A percentile compares a stretch with the other conserved stretches of the same genome.
These are phyloP conservation scores for Bovichtus diacanthus DNA, from an alignment of 2,797 vertebrate genomes.

Conservation along the genomic window DNA sequence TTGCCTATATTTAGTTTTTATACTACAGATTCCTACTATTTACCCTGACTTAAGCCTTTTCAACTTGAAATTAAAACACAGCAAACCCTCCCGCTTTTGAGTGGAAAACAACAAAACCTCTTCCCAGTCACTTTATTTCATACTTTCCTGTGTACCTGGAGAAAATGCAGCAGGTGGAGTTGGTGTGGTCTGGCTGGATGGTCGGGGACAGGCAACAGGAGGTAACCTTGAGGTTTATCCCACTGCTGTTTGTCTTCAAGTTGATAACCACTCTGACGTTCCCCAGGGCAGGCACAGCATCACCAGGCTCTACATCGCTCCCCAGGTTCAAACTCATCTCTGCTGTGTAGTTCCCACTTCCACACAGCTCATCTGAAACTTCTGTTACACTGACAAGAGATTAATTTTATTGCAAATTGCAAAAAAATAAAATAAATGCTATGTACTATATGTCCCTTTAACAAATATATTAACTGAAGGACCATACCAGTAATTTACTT, in stretches of 20 bases:
- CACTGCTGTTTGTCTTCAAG: constrained; percentile 83
- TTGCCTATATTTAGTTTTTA: not conserved
- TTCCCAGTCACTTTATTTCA: constrained; percentile 1
- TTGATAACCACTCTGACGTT: constrained; percentile 77
- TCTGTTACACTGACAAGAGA: constrained; percentile 72
- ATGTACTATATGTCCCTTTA: not conserved
- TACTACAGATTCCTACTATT: not conserved
- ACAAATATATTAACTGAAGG: not conserved
- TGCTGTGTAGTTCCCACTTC: constrained; percentile 83
- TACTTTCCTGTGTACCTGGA: constrained; percentile 71
- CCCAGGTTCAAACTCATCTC: constrained; percentile 81
- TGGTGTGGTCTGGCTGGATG: constrained; percentile 46
- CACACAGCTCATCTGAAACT: constrained; percentile 82
- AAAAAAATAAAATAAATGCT: not conserved
- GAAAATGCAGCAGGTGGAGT: constrained; percentile 81
- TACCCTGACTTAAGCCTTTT: not conserved
- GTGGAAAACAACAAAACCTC: not conserved
- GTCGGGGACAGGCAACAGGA: constrained; percentile 84
- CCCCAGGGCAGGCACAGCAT: constrained; percentile 62
- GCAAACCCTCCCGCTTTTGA: not conserved
- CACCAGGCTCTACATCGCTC: constrained; percentile 66
- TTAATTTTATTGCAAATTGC: not conserved
- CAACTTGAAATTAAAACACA: constrained; percentile 6
- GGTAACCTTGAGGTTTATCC: constrained; percentile 74
- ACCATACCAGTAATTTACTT: not conserved